Base-by-base conservation (phyloP, 1,140 invertebrate genomes). In the Hypsibius dujardini region DNA sequence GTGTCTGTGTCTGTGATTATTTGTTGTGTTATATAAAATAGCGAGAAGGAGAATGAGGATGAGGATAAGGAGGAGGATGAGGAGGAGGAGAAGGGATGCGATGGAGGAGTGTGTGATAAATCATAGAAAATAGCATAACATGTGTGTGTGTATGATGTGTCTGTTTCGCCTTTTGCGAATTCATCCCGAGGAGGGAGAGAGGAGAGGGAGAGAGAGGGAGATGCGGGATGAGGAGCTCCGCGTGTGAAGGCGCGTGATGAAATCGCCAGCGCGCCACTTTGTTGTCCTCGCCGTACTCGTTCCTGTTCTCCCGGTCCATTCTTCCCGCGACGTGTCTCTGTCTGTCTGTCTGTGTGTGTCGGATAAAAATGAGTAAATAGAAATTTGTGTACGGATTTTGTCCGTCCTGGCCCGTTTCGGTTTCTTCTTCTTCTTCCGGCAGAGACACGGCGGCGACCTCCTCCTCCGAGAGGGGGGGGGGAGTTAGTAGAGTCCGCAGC, bases 401-500 rank as follows among this genome's bases (percentile, higher is more conserved):
- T 56, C 0, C 7, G 50, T 7, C 50, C 7, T 56, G 50, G n/a
- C 50, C 7, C 7, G 50, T 56, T 56, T n/a, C 50, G n/a, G n/a
- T 12, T 28, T 73, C 47, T 73, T 47, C 42, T 28, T 28, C 28
- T 28, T 28, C 28, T 28, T 28, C 28, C 28, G 28, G 28, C 28
- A 28, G 28, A 28, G 28, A 28, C 28, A 28, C 28, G 28, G 28
- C 28, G 28, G 28, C 28, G 28, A 28, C 28, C 28, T 28, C 28
- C 28, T 28, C 28, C 28, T 28, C 28, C 28, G 28, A 28, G 28
- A 28, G 28, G 28, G 69, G 42, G 46, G 15, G 69, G 47, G 12
- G 45, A 40, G 60, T 77, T 88, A 95, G 82, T 97, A 95, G 76
- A 98, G 87, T 78, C 95, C 95, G 85, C 93, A 96, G 81, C 92